Base-by-base conservation (phyloP, 2,888 invertebrate genomes). In the Melolontha melolontha region DNA sequence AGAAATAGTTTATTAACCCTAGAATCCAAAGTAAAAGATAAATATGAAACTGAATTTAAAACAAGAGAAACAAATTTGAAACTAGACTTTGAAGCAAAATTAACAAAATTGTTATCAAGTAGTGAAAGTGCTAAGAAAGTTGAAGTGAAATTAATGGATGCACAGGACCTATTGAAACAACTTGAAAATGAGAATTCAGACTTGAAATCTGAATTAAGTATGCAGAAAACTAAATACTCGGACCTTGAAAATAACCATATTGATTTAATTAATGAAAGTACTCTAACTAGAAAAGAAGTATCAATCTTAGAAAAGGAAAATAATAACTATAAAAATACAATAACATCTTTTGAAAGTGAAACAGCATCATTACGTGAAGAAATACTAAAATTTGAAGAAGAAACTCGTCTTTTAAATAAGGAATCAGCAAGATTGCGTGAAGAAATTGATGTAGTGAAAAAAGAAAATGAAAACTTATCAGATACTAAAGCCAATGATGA, bases 101-200 rank as follows among this genome's bases (percentile, higher is more conserved):
- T 81, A 10, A 72, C 74, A 39, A 76, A 77, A 64, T 59, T 80
- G 12, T 69, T 75, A 1, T 68, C 73, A 12, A 77, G 71, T 42
- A 73, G 75, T 29, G 69, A 74, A 8, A 75, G 71, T 16, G 29
- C 71, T 1, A 83, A 82, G 73, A 86, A 87, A 69, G 72, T 86
- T 52, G 85, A 87, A 72, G 79, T 81, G 70, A 85, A 86, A 79
- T 80, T 82, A 50, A 83, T 85, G 74, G 85, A 86, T 77, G 85
- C 82, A 57, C 84, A 86, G 69, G 80, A 83, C 64, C 79, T 85
- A 64, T 83, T 84, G 65, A 77, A 77, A 63, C 81, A 76, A 44
- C 75, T 81, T 44, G 42, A 62, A 7, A n/a, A 42, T 67, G 29
- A 66, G 70, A 62, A 63, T 17, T 22, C 69, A 2, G 75, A 79